Percentiles rank a stretch among this genome's conserved stretches.
These are phyloP conservation scores for Xestoiulus laeticollis DNA, from an alignment of 2,888 invertebrate species.

Conservation along the genomic window DNA sequence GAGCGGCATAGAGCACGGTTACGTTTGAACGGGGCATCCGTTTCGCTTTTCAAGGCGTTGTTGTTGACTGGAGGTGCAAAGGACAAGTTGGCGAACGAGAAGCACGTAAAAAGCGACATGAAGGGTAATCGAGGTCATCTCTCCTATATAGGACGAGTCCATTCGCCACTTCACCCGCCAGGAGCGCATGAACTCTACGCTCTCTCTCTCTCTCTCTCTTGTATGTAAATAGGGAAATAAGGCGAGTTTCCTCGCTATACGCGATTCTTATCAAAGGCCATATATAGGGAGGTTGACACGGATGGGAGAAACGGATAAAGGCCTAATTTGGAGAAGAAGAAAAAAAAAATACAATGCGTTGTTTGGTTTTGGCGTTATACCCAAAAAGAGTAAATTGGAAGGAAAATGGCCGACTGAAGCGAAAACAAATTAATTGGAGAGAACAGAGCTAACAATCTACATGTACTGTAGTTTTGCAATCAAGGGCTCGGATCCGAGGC, in stretches of 20 bases:
- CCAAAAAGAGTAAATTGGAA: background rate
- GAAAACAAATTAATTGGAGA: too few species aligned
- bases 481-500: too few species aligned
- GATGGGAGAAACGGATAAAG: conserved; percentile 27
- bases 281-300: background rate
- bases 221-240: conserved; percentile 10
- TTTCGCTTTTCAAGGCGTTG: conserved; percentile 9
- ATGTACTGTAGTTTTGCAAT: too few species aligned
- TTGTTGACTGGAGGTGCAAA: conserved; percentile 31
- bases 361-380: background rate
- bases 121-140: background rate
- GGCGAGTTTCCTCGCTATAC: background rate
- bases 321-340: conserved; percentile 10
- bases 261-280: conserved; percentile 11
- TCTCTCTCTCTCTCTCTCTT: background rate
- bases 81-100: conserved; percentile 13
- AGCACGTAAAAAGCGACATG: conserved; percentile 16
- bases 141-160: background rate
- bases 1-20: too few species aligned
- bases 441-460: too few species aligned
- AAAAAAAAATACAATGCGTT: background rate
- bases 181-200: background rate
- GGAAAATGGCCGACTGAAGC: background rate
- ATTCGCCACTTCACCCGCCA: background rate
- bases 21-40: background rate